phyloP scores from a whole-genome alignment of 2,888 invertebrate species.

The Lithophane socia region DNA sequence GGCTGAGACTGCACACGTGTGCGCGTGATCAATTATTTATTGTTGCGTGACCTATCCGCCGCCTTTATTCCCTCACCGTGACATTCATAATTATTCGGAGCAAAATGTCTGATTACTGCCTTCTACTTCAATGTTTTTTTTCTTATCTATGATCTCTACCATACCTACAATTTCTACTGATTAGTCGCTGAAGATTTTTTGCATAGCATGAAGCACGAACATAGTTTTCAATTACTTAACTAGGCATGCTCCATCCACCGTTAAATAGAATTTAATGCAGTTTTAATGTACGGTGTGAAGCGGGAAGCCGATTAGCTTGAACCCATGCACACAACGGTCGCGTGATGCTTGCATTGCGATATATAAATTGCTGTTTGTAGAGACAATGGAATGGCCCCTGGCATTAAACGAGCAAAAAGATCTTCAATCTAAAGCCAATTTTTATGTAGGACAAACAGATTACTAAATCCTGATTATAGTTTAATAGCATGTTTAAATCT shows the following conservation, averaged over 20 bases:
- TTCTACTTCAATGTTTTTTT: conserved; percentile 38
- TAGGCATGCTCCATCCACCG: conserved; percentile 78
- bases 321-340: conserved; percentile 73
- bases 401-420: conserved; percentile 75
- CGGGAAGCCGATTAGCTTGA: conserved; percentile 80
- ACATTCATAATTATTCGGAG: conserved; percentile 80
- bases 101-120: conserved; percentile 66
- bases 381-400: conserved; percentile 78
- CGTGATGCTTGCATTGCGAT: conserved; percentile 78
- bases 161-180: conserved; percentile 51
- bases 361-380: conserved; percentile 77
- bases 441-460: conserved; percentile 76
- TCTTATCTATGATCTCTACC: conserved; percentile 48
- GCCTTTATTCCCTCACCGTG: conserved; percentile 79
- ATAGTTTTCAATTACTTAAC: conserved; percentile 82
- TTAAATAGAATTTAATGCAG: conserved; percentile 87
- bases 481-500: conserved; percentile 68
- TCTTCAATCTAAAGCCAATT: conserved; percentile 74
- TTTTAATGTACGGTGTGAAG: conserved; percentile 86
- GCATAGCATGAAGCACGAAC: conserved; percentile 77
- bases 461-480: conserved; percentile 67
- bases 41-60: conserved; percentile 82
- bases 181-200: conserved; percentile 71
- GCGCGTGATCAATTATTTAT: conserved; percentile 79
- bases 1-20: conserved; percentile 68